Evolutionary conservation across 2,113 vertebrate species (phyloP), one percentile per base, ranked within the genome.

Genomic region (Saguinus imperator): DNA sequence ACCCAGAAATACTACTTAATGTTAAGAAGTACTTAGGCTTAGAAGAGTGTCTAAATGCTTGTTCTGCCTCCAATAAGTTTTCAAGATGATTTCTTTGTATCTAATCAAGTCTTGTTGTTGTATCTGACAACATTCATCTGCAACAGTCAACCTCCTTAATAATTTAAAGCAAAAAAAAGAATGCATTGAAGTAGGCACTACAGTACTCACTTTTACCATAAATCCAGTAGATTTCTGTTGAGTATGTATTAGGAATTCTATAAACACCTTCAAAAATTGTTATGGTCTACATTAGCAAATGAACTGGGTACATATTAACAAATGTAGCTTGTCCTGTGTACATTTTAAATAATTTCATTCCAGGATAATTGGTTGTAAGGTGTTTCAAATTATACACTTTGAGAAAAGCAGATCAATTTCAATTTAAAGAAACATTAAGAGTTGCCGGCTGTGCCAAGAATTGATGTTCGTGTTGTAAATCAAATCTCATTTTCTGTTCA

Each of bases 401-500:
- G 75, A 92, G 8, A 9, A 94, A 92, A 97, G 37, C 90, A 48
- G 70, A 90, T 85, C 91, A 86, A 97, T 98, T 97, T 89, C 57
- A 83, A 35, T 94, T 91, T 96, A 79, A 75, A 96, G 85, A 92
- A 89, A 95, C 87, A 66, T 92, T 87, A 20, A 90, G 45, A 68
- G 64, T 95, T 1, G n/a, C 13, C 32, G 48, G 23, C 5, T 11
- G 1, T 86, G 35, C 85, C 21, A 92, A 87, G 5, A 40, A 4
- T 2, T 83, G 23, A 3, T 52, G 85, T 96, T 76, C 70, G 2
- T 1, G 52, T 87, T 35, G 2, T 79, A 40, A 94, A 95, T 95
- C 66, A 95, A 96, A 85, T 12, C 23, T 23, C 29, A 82, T 98
- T 98, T 97, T 97, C 88, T 96, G 88, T 35, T 87, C 89, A 64